These are phyloP conservation scores for Odontesthes bonariensis DNA, from an alignment of 2,113 vertebrate genomes.

Conservation along the genomic window DNA sequence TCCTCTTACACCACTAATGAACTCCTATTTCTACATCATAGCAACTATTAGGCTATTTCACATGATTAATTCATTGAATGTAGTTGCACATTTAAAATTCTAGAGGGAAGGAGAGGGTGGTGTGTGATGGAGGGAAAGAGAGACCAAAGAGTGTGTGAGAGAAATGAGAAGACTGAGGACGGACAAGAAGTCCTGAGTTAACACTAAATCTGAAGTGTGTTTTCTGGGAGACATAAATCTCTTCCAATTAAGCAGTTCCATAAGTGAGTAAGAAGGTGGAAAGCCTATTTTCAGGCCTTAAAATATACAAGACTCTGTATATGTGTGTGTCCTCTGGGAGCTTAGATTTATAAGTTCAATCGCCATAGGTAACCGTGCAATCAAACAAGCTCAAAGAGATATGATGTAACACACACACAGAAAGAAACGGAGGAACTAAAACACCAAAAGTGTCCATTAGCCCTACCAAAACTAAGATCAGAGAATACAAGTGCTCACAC, in stretches of 20 bases:
- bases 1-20: conserved; percentile 66
- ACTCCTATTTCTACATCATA: conserved; percentile 75
- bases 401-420: too few species aligned
- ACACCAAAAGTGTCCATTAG: conserved; percentile 9
- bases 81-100: conserved; percentile 45
- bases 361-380: conserved; percentile 43
- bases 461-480: background rate
- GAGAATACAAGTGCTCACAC: background rate
- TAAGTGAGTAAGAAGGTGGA: conserved; percentile 39
- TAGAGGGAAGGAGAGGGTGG: background rate
- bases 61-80: conserved; percentile 69
- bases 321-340: conserved; percentile 50
- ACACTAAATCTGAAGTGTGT: conserved; percentile 14
- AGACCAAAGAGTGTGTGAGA: conserved; percentile 79
- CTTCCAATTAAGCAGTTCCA: conserved; percentile 34
- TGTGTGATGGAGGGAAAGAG: conserved; percentile 25
- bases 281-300: conserved; percentile 26
- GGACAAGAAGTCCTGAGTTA: background rate
- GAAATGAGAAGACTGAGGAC: conserved; percentile 47
- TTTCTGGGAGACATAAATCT: conserved; percentile 41
- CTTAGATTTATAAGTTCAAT: conserved; percentile 68
- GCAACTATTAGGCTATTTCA: conserved; percentile 61
- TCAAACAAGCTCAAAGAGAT: too few species aligned
- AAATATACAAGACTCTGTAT: background rate
- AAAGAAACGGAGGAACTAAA: too few species aligned